Base-by-base conservation (phyloP, 2,797 vertebrate genomes). In the Mus caroli region DNA sequence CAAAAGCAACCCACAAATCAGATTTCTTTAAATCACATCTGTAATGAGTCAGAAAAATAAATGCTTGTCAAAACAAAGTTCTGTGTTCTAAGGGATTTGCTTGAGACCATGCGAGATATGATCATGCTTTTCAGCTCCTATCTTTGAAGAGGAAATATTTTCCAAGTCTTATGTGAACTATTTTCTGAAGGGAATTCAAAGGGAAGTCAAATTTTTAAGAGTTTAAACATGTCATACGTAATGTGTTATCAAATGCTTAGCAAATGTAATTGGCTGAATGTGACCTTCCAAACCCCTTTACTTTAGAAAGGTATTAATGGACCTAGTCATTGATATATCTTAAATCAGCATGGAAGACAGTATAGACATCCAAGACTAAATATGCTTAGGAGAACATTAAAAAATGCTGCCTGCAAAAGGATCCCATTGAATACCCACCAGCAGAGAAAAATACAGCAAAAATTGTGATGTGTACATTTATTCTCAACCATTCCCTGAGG, bases 11-110 rank as follows among this genome's bases (percentile, higher is more conserved):
- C 28, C 20, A 12, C 6, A 24, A 77, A 40, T 46, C 40, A 82
- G 67, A 15, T n/a, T 17, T 60, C 89, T 37, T 96, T 84, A 96
- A 95, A 94, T 82, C 77, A 80, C 19, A 46, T 83, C 89, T 75
- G 20, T 34, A 43, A 86, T 37, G 6, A 62, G n/a, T 77, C 14
- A 69, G 67, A 71, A 62, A 62, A 84, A 78, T 50, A 94, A 76
- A 86, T 5, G 9, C 20, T 75, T 96, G 73, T 86, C 71, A 91
- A 96, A 73, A 80, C 40, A 91, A 84, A 73, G 19, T 75, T 79
- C 43, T 37, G 26, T 78, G 84, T 80, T 92, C 11, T 15, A 28
- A 97, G 82, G 80, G 67, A 79, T 62, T 91, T 88, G 31, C 40
- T 85, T 75, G 85, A 86, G 69, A 83, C 50, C 17, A 86, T 79